Conservation (phyloP, 2,797 vertebrate genomes). For the Decapterus maruadsi region DNA sequence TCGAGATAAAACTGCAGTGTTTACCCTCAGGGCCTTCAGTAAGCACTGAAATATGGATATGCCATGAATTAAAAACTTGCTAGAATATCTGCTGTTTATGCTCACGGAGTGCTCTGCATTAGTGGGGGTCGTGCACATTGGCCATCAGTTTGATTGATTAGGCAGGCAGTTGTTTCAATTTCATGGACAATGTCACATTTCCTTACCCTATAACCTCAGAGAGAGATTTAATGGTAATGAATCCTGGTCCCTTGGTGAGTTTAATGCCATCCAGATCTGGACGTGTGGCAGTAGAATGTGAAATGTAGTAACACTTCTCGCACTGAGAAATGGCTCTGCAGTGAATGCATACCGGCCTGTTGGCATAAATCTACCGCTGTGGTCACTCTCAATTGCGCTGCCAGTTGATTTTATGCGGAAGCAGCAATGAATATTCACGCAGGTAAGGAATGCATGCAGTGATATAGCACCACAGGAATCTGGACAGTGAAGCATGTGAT, state of each 20-base stretch:
- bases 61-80: conserved; percentile 67
- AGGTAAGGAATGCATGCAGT: conserved; percentile 49
- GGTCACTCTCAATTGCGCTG: conserved; percentile 71
- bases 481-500: conserved; percentile 44
- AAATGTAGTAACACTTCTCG: conserved; percentile 74
- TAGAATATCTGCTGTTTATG: conserved; percentile 69
- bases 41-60: conserved; percentile 73
- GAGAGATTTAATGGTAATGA: conserved; percentile 82
- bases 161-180: conserved; percentile 73
- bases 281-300: conserved; percentile 70
- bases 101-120: conserved; percentile 43
- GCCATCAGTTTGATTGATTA: conserved; percentile 76
- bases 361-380: conserved; percentile 72
- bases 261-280: conserved; percentile 72
- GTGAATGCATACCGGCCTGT: conserved; percentile 60
- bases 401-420: conserved; percentile 57
- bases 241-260: conserved; percentile 70
- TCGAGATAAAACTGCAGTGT: conserved; percentile 66
- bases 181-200: conserved; percentile 79
- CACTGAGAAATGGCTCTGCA: conserved; percentile 70
- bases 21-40: conserved; percentile 58
- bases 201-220: conserved; percentile 72
- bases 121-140: conserved; percentile 60
- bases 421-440: conserved; percentile 72
- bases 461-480: conserved; percentile 41